Evolutionary conservation across 92 coral and sea anemone species (phyloP).

Genomic region (Zoanthus sansibaricus): DNA sequence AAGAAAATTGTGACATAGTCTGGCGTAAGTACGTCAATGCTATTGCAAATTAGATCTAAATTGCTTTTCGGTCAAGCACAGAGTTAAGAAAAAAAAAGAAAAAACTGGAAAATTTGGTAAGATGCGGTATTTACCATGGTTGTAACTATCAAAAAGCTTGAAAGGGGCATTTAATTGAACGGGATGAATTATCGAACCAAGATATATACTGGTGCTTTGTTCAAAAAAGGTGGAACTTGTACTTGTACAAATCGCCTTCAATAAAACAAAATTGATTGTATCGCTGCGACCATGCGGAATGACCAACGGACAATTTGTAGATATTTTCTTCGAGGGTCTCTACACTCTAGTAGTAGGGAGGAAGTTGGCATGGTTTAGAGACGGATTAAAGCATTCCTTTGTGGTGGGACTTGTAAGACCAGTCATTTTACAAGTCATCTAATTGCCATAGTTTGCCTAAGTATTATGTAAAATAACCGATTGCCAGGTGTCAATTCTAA

Average conservation of each 20-base stretch:
- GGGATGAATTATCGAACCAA: background rate
- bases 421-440: constrained; percentile 2
- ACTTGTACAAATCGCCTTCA: background rate
- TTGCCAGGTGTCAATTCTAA: constrained; percentile 31
- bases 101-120: background rate
- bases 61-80: background rate
- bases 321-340: background rate
- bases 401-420: background rate
- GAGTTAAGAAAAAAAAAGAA: background rate
- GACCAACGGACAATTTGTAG: background rate
- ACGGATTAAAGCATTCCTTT: background rate
- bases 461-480: constrained; percentile 8
- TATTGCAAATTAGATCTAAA: background rate
- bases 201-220: background rate
- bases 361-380: background rate
- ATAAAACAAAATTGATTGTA: background rate
- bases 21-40: background rate
- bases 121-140: background rate
- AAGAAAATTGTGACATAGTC: background rate
- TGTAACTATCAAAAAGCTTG: background rate
- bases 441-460: background rate
- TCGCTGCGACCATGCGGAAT: background rate
- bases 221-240: background rate
- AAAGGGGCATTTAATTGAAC: background rate
- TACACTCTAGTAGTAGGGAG: background rate